Percentiles rank a stretch among this genome's conserved stretches.
These are phyloP conservation scores for Anorthoa munda DNA, from an alignment of 2,888 invertebrate species.

Conservation along the genomic window DNA sequence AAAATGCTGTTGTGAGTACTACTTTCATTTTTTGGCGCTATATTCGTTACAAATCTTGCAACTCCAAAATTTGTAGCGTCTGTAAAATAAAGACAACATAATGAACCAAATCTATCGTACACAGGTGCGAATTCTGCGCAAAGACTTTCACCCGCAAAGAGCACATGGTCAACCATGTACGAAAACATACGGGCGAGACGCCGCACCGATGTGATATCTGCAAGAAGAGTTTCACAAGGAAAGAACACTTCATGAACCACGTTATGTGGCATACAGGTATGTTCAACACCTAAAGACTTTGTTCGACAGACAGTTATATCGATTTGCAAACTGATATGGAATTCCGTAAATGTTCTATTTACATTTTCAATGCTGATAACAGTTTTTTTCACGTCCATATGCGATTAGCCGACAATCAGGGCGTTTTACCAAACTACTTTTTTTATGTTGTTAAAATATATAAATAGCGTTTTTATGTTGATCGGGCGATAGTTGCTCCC, in stretches of 20 bases:
- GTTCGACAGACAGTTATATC: conserved; percentile 22
- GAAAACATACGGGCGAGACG: conserved; percentile 94
- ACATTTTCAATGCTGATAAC: conserved; percentile 44
- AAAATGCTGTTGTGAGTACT: background rate
- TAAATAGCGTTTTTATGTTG: conserved; percentile 3
- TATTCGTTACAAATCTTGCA: background rate
- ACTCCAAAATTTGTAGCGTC: background rate
- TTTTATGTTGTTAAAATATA: too few species aligned
- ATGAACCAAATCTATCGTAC: conserved; percentile 28
- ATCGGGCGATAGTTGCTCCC: background rate
- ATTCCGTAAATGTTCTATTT: conserved; percentile 31
- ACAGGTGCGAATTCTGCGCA: conserved; percentile 93
- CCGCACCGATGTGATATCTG: conserved; percentile 95
- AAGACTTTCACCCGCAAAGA: conserved; percentile 95
- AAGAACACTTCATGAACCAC: conserved; percentile 95
- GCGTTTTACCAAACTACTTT: background rate
- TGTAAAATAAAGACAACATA: background rate
- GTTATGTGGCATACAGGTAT: conserved; percentile 95
- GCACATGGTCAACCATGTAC: conserved; percentile 95
- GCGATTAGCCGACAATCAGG: background rate
- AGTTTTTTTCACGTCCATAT: conserved; percentile 2
- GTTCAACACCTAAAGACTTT: conserved; percentile 31
- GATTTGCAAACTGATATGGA: conserved; percentile 42
- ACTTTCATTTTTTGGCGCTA: too few species aligned
- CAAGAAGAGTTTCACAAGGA: conserved; percentile 94